Evolutionary conservation across 2,113 vertebrate species (phyloP).

Genomic region (Arenaria interpres): DNA sequence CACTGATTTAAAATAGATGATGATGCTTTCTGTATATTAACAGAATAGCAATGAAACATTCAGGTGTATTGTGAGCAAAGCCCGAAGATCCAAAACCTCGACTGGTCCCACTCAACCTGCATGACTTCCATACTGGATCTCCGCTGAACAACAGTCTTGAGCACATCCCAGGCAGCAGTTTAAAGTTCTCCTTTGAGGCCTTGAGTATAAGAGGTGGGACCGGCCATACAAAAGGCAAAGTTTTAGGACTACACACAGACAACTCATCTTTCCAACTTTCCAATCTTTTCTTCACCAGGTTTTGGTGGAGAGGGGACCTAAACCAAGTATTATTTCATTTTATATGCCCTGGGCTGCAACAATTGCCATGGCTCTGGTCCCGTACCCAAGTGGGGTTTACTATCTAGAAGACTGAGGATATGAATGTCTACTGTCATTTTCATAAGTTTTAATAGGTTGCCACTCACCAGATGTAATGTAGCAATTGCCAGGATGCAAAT

Average conservation of each 20-base stretch:
- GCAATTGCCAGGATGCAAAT: not conserved
- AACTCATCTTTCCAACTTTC: not conserved
- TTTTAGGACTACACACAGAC: not conserved
- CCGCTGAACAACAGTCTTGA: not conserved
- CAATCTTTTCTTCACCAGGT: not conserved
- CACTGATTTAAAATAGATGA: not conserved
- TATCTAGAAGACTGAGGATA: fast-evolving
- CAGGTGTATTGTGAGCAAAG: not conserved
- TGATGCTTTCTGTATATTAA: not conserved
- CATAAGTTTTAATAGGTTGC: not conserved
- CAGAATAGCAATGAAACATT: not conserved
- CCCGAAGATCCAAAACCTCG: not conserved
- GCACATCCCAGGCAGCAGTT: not conserved
- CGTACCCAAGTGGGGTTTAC: not conserved
- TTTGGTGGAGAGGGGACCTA: not conserved
- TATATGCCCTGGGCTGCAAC: not conserved
- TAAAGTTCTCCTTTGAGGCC: not conserved
- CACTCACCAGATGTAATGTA: not conserved
- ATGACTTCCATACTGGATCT: fast-evolving
- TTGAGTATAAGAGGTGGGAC: too few relatives aligned
- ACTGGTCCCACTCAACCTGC: not conserved
- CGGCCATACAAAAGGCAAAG: not conserved
- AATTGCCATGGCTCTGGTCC: not conserved
- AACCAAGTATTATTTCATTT: not conserved
- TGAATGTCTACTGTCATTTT: fast-evolving